Base-by-base conservation (phyloP, 2,797 vertebrate genomes). In the Coranthus polyacanthus region DNA sequence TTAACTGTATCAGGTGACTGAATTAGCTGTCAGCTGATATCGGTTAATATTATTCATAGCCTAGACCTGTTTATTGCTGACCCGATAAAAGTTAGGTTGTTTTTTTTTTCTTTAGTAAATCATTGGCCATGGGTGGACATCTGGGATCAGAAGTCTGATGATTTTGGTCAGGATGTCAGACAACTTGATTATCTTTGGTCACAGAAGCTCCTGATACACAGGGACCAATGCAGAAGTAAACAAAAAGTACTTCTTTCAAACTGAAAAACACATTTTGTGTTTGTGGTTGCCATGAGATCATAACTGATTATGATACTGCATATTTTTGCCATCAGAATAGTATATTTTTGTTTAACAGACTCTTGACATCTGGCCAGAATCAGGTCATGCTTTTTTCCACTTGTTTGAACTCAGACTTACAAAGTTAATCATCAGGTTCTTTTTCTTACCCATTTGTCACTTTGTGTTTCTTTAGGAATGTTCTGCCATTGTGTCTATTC, bases 11-110 rank as follows among this genome's bases (percentile, higher is more conserved):
- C 75, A 81, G 60, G 58, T 72, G 75, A 84, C 72, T 73, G 57
- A 63, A 29, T 45, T 17, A 26, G 42, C 43, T n/a, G 16, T 86
- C 83, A 82, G 79, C 75, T 82, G 78, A 88, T 76, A 78, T 47
- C 37, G 29, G 38, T 72, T 64, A 6, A 37, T 32, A 15, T 39
- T 61, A 38, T 84, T 82, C n/a, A n/a, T n/a, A n/a, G n/a, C n/a
- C n/a, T 68, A 17, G 36, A 49, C 41, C 16, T 22, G 47, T 56
- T 70, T 46, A 65, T 44, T 43, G 50, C 51, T 72, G 68, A 55
- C 55, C 62, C 26, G 32, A 65, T 59, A 67, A 74, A 69, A 60
- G 55, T 49, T 12, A 44, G 15, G n/a, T 54, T 61, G 34, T 77
- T 72, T n/a, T n/a, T n/a, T n/a, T n/a, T n/a, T n/a, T n/a, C n/a